Conservation (phyloP, 2,888 invertebrate genomes). For the Macrostomum cliftonense region DNA sequence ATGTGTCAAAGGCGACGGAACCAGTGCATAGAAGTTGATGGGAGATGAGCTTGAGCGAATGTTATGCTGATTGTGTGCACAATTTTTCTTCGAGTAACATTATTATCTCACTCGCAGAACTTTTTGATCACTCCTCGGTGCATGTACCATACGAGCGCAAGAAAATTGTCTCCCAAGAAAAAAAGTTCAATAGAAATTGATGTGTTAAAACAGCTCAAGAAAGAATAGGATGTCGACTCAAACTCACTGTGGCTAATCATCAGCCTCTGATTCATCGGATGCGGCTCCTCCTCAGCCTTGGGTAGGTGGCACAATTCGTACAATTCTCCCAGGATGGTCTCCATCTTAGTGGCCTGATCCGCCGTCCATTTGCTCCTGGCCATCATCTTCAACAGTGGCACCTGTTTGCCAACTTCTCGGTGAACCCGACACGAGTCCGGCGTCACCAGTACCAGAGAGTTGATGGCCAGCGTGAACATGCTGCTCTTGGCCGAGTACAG, state of each 20-base stretch:
- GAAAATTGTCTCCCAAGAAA: no score
- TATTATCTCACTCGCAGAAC: no score
- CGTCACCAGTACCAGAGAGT: conserved; percentile 6
- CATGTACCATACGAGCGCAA: no score
- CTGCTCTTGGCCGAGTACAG: conserved; percentile 5
- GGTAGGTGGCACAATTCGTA: conserved; percentile 12
- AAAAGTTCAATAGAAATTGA: no score
- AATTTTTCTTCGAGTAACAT: no score
- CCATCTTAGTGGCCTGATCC: conserved; percentile 7
- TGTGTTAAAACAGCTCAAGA: no score
- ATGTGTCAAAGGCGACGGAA: no score
- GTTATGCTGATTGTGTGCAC: no score
- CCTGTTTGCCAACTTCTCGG: conserved; percentile 6
- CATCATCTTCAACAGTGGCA: conserved; percentile 8
- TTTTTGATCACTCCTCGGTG: no score
- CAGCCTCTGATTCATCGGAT: conserved; percentile 15
- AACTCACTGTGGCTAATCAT: conserved; percentile 11
- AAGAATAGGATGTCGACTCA: no score
- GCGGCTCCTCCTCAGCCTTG: conserved; percentile 11
- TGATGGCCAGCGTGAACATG: conserved; percentile 3
- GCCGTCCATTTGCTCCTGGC: conserved; percentile 9
- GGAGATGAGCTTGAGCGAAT: no score
- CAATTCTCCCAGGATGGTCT: conserved; percentile 5
- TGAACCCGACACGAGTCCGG: conserved; percentile 7
- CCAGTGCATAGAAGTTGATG: no score